These are phyloP conservation scores for Thomomys bottae DNA, from an alignment of 2,113 vertebrate genomes.

Conservation along the genomic window DNA sequence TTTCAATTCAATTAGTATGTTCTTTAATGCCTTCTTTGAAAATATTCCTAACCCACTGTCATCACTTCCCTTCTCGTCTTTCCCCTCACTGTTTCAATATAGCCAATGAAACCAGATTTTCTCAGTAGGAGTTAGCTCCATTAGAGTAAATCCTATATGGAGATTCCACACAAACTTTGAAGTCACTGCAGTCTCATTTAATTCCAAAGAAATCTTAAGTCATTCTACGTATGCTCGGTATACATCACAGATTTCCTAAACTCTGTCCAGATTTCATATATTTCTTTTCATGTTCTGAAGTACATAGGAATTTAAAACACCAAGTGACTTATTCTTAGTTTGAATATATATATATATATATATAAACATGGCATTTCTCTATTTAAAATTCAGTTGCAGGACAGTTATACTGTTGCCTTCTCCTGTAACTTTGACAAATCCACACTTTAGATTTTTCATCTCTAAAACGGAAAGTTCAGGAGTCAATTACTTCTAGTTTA, in stretches of 20 bases:
- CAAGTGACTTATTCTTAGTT: not conserved
- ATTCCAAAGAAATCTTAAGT: not conserved
- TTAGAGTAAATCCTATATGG: not conserved
- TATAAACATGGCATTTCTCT: not conserved
- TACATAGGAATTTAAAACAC: not conserved
- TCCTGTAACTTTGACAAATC: too few relatives aligned
- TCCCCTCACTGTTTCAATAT: not conserved
- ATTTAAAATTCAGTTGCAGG: not conserved
- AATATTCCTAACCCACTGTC: not conserved
- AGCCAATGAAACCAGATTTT: not conserved
- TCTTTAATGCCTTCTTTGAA: constrained; percentile 21
- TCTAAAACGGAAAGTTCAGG: not conserved
- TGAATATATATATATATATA: not conserved
- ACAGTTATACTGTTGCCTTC: not conserved
- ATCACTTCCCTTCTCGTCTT: not conserved
- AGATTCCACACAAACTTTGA: not conserved
- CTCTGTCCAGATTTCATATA: not conserved
- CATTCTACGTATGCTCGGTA: not conserved
- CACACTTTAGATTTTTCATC: not conserved
- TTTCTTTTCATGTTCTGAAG: not conserved
- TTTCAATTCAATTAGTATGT: not conserved
- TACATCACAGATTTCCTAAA: not conserved
- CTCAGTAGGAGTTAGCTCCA: not conserved
- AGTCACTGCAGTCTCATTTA: not conserved
- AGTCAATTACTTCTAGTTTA: not conserved